Conservation (phyloP, 2,888 invertebrate species). For the Cetonia aurata region DNA sequence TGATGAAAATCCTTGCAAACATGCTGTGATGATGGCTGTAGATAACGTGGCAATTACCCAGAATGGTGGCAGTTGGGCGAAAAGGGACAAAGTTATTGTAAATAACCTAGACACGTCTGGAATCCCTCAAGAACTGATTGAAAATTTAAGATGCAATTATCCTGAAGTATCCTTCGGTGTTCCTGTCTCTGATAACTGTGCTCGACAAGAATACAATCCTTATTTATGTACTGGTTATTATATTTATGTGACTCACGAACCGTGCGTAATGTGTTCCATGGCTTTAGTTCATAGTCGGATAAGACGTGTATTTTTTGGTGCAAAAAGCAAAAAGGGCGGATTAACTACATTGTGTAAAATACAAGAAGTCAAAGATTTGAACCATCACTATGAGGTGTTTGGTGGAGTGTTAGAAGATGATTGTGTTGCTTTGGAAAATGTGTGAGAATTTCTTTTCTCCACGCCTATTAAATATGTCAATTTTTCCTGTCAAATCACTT, state of each 20-base stretch:
- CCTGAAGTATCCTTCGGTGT: conserved; percentile 68
- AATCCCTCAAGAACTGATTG: conserved; percentile 63
- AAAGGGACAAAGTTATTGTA: conserved; percentile 16
- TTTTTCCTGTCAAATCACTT: too few species aligned
- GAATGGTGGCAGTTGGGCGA: conserved; percentile 80
- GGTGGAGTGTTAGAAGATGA: conserved; percentile 70
- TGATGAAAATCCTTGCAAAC: conserved; percentile 79
- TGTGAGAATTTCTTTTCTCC: too few species aligned
- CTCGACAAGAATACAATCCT: conserved; percentile 68
- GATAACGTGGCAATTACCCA: conserved; percentile 88
- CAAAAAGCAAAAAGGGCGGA: conserved; percentile 74
- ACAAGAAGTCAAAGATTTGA: conserved; percentile 83
- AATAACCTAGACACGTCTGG: conserved; percentile 60
- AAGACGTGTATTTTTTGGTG: conserved; percentile 83
- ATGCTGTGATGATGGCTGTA: conserved; percentile 87
- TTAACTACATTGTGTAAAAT: conserved; percentile 79
- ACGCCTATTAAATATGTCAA: too few species aligned
- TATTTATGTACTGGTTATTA: conserved; percentile 92
- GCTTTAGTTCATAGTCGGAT: conserved; percentile 92
- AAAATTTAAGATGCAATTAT: conserved; percentile 63
- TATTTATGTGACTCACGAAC: conserved; percentile 85
- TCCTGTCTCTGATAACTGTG: conserved; percentile 57
- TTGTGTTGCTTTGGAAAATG: conserved; percentile 54
- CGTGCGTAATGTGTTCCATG: conserved; percentile 97
- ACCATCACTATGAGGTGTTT: conserved; percentile 94